Evolutionary conservation across 2,113 vertebrate genomes (phyloP).

Genomic region (Lasiurus borealis): DNA sequence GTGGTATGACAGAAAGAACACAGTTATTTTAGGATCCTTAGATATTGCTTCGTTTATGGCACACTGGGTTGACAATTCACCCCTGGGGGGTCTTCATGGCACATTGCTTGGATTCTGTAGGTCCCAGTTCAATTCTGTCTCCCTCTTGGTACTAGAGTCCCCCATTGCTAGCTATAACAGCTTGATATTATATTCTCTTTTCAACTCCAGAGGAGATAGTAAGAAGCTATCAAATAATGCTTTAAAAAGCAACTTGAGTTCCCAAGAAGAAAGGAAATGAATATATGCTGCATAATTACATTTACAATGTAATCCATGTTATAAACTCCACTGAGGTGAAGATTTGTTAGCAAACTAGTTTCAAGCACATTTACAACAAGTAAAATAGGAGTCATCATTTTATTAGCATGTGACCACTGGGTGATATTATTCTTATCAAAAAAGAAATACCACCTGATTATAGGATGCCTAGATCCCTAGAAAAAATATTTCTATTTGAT

Average conservation of each 20-base stretch:
- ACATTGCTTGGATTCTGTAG: constrained; percentile 3
- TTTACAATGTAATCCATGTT: constrained; percentile 48
- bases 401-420: constrained; percentile 38
- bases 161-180: constrained; percentile 35
- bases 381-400: background rate
- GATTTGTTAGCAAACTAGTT: constrained; percentile 23
- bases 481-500: background rate
- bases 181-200: constrained; percentile 54
- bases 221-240: constrained; percentile 63
- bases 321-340: constrained; percentile 15
- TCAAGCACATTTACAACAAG: background rate
- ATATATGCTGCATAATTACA: constrained; percentile 61
- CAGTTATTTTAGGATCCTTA: constrained; percentile 68
- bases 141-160: background rate
- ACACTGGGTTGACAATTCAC: background rate
- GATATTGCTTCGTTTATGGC: constrained; percentile 51
- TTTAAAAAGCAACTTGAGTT: constrained; percentile 69
- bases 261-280: constrained; percentile 62
- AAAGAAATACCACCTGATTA: background rate
- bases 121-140: background rate
- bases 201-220: constrained; percentile 55
- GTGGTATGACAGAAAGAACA: background rate
- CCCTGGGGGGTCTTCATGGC: background rate
- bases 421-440: constrained; percentile 12
- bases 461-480: background rate